These are phyloP conservation scores for Stichopus chloronotus DNA, from an alignment of 35 echinoderm and acorn worm species.

Conservation along the genomic window DNA sequence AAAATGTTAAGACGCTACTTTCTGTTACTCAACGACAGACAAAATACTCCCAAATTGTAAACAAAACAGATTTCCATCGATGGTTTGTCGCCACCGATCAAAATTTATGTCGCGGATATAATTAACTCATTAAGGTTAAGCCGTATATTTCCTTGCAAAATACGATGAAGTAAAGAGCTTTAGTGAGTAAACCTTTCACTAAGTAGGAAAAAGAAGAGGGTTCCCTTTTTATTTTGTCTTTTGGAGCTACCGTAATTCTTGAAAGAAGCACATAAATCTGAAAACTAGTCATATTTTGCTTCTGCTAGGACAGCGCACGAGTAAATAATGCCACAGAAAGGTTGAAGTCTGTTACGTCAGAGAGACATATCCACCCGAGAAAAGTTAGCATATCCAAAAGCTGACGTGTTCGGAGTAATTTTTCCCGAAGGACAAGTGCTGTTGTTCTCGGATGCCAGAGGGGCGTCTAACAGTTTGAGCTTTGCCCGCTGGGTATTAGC, in stretches of 20 bases:
- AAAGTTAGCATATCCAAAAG: conserved; percentile 22
- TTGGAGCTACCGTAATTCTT: not conserved
- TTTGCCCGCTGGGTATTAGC: conserved; percentile 30
- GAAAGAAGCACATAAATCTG: not conserved
- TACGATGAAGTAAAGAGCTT: not conserved
- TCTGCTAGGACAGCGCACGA: not conserved
- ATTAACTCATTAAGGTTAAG: conserved; percentile 41
- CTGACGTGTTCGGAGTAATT: conserved; percentile 39
- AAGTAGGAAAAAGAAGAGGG: not conserved
- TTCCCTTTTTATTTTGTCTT: not conserved
- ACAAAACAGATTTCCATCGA: conserved; percentile 12
- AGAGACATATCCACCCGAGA: no score
- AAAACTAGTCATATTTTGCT: not conserved
- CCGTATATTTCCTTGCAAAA: not conserved
- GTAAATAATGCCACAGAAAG: not conserved
- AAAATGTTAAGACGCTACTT: not conserved
- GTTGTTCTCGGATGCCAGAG: conserved; percentile 28
- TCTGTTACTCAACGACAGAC: not conserved
- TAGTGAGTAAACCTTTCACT: not conserved
- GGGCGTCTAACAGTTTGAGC: conserved; percentile 32
- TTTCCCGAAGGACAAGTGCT: conserved; percentile 22
- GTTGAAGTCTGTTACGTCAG: no score
- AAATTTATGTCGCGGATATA: conserved; percentile 48
- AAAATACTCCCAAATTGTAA: not conserved
- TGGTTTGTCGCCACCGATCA: conserved; percentile 28